Base-by-base conservation (phyloP, 2,797 vertebrate genomes). In the Helicolenus hilgendorfi region DNA sequence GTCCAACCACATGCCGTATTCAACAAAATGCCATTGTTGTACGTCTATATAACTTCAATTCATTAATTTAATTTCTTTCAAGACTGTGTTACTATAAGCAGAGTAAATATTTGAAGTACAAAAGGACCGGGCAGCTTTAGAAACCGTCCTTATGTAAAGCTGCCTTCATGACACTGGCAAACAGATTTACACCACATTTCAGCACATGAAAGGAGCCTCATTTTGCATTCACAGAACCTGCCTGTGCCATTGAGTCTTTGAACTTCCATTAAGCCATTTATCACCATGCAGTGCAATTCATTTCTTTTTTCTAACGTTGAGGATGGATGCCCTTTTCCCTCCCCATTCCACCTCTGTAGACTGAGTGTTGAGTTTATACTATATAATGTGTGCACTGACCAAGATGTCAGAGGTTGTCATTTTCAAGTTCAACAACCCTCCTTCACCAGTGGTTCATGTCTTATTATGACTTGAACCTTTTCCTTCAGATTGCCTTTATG, bases 251-350 rank as follows among this genome's bases (percentile, higher is more conserved):
- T 94, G 91, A 96, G 95, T 92, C 97, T 97, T 97, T 97, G 96
- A 97, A 97, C 94, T 96, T 95, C 93, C 91, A 96, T 97, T 97
- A 97, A 96, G 95, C 96, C 94, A 94, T 97, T 97, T 96, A 97
- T 96, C 95, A 94, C 94, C 88, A 86, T 88, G 92, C 94, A 92
- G 74, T 93, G 93, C 89, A 93, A 94, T 97, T 96, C 88, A 92
- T 93, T 96, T 95, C 70, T 94, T 96, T 96, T 89, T 89, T 65
- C 84, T 72, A 87, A 94, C 89, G 89, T 72, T 45, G 83, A 69
- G 86, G 89, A 90, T 81, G 88, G 72, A 72, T 88, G 89, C 78
- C 81, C 78, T 92, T 89, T 80, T 77, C 83, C 81, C 60, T 90
- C 75, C 33, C 77, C 65, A 20, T 81, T 65, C 80, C 82, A 4